Evolutionary conservation across 1,140 invertebrate species (phyloP), one percentile per base, ranked within the genome.

Genomic region (Kradibia gibbosae): DNA sequence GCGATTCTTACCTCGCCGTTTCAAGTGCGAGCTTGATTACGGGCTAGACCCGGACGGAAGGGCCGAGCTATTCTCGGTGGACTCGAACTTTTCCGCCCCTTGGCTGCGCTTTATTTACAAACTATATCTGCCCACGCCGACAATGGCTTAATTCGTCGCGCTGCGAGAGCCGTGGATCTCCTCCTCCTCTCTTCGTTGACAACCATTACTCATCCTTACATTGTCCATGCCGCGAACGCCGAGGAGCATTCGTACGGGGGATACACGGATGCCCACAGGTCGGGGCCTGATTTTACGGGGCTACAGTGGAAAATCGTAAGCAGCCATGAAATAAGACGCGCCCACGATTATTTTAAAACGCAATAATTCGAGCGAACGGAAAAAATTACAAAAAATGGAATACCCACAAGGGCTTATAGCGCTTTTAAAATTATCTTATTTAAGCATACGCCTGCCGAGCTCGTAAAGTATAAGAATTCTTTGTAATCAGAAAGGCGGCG

Each of bases 391-490:
- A 65, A 22, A 67, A 67, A 34, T 39, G 11, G 22, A 67, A 39
- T 34, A 39, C 3, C 36, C 36, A 8, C 34, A 8, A n/a, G 62
- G 15, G 20, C 20, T n/a, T n/a, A 3, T 39, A 3, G 62, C 36
- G 17, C 34, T 67, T 67, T 67, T 22, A 39, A 50, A 28, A 31
- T 72, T 28, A 50, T 31, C 31, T 72, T 31, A 31, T 36, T 74
- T 67, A 67, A 39, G 34, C 72, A 31, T 31, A 17, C 31, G 25
- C 72, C 39, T 13, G 25, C 7, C 25, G 50, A 55, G n/a, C 17
- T 45, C 50, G 62, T 39, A 67, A 77, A 45, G 0, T 50, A 65
- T 39, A 60, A 78, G 76, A 53, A 78, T 78, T 78, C 75, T 78
- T 50, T 50, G 48, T 50, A 78, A 77, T 67, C n/a, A 71, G 57